Evolutionary conservation across 2,888 invertebrate genomes (phyloP), one percentile per base, ranked within the genome.

Genomic region (Idaea biselata): DNA sequence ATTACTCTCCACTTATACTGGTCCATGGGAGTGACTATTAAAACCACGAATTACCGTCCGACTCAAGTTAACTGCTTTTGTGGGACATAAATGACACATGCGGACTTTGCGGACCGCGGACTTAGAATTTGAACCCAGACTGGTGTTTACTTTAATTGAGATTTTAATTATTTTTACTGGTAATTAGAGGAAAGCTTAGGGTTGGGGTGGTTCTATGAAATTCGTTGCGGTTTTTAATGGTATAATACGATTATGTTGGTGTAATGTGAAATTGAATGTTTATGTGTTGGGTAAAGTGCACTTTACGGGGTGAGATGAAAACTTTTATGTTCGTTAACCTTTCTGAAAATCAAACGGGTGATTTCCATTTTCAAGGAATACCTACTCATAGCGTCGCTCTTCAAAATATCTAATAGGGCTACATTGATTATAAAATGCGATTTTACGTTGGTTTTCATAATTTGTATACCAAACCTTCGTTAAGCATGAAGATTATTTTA

Each of bases 11-110:
- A 80, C 83, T 83, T 84, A 87, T 83, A 81, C 80, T 79, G 82
- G 78, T 75, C 81, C 81, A 81, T 86, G 73, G 74, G 77, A 73
- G 69, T 75, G 80, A 78, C 86, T 79, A 88, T 89, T 89, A 88
- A 25, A 87, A 89, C 88, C 87, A 84, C 79, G 78, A 88, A 86
- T 86, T 86, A 85, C 81, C 79, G 76, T 74, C 75, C 76, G 73
- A 77, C 76, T 70, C 72, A 78, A 85, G 83, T 85, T 86, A 87
- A 87, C 85, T 86, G 84, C 84, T 81, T 78, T 79, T 81, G 82
- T 74, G 84, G 83, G 73, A 72, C 78, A 81, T 80, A 84, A 87
- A 88, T 80, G 87, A 79, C 83, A 83, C 81, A 79, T 79, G 79
- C 68, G 66, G 68, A 63, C 60, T 14, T 8, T 79, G 79, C 68